Evolutionary conservation across 2,113 vertebrate species (phyloP), one percentile per base, ranked within the genome.

Genomic region (Aspidoscelis tigris): DNA sequence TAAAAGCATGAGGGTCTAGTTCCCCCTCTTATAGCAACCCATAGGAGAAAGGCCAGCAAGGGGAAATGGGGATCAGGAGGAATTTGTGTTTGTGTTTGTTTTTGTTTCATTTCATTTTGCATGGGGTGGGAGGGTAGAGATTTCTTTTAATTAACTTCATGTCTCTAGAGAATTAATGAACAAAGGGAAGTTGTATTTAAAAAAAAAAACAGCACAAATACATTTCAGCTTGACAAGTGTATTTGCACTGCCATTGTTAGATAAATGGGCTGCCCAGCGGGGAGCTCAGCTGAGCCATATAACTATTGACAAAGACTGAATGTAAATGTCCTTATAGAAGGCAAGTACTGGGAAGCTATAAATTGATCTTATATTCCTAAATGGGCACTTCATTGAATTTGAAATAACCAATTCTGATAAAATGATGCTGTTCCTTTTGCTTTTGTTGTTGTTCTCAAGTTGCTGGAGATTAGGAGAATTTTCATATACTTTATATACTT

Each of bases 231-330:
- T 81, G 2, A 69, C 85, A 89, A 91, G 92, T 87, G 93, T 93
- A 94, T 95, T 96, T 95, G 95, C 94, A 95, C 95, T 95, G 95
- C 94, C 95, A 93, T 79, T 92, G 88, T 89, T 84, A 85, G 90
- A 92, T 88, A 26, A 80, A 58, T 84, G 93, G 89, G 91, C 93
- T 24, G 81, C 80, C 83, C 68, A 0, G 80, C 73, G 14, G 55
- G 84, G 86, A 80, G 90, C 83, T 93, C 93, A 81, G 24, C 94
- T 94, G 96, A 97, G 96, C 97, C 97, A 96, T 96, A 96, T 88
- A 92, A 95, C 95, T 95, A 94, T 93, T 93, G 94, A 94, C 90
- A 92, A 93, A 93, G 94, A 89, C 94, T 96, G 95, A 96, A 96
- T 96, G 95, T 96, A 96, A 93, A 77, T 68, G 84, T 20, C 84